A percentile compares a stretch with the other conserved stretches of the same genome.
phyloP scores from a whole-genome alignment of 2,888 invertebrate genomes.

The Mechanitis mazaeus region DNA sequence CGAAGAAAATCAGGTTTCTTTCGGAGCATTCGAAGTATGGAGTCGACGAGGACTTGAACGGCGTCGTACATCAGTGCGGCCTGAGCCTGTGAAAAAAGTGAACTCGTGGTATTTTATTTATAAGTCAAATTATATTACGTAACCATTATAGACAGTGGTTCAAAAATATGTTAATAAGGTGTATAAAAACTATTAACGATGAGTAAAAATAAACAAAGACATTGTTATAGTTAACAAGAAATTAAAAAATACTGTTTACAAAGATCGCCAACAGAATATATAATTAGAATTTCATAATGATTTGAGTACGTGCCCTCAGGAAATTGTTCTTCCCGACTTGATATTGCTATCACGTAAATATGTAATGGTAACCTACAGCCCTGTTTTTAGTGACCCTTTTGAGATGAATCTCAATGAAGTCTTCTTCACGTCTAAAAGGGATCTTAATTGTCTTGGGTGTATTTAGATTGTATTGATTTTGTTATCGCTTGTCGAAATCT shows the following conservation, averaged over 20 bases:
- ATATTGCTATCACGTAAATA: constrained; percentile 51
- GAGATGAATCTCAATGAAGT: constrained; percentile 24
- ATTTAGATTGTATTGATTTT: constrained; percentile 19
- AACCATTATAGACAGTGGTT: too few relatives aligned
- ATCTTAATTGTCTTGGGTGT: constrained; percentile 20
- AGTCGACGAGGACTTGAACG: constrained; percentile 90
- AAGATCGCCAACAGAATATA: constrained; percentile 42
- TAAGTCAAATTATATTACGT: too few relatives aligned
- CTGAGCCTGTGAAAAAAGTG: constrained; percentile 80
- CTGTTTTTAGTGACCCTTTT: constrained; percentile 27
- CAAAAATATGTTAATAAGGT: constrained; percentile 5
- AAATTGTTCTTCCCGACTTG: constrained; percentile 37
- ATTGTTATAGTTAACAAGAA: constrained; percentile 15
- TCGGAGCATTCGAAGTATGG: constrained; percentile 87
- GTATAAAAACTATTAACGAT: neutral
- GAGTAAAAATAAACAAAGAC: neutral
- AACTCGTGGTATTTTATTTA: neutral
- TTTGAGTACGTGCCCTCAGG: constrained; percentile 39
- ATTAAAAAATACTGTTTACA: constrained; percentile 22
- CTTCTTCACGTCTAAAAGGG: constrained; percentile 17
- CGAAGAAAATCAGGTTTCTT: constrained; percentile 88
- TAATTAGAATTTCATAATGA: constrained; percentile 51
- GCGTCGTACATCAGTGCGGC: constrained; percentile 97
- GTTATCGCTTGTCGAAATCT: constrained; percentile 19
- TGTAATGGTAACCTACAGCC: constrained; percentile 39